Base-by-base conservation (phyloP, 2,888 invertebrate genomes). In the Pachliopta kotzebuea region DNA sequence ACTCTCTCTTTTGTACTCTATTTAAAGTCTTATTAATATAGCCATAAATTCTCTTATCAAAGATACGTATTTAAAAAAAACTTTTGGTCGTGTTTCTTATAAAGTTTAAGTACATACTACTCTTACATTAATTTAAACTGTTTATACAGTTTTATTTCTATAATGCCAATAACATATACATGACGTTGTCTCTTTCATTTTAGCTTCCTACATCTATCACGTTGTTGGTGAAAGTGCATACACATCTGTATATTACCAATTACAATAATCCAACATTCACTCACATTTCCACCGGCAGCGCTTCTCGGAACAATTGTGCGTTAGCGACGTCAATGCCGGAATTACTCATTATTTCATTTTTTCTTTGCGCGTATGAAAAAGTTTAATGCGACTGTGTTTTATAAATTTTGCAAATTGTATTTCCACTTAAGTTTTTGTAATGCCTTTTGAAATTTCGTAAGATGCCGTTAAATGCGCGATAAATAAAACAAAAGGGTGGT, bases 191-290 rank as follows among this genome's bases (percentile, higher is more conserved):
- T 37, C 37, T 20, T n/a, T 56, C 23, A 61, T 50, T 56, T 60
- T 69, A 62, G 69, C 71, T 73, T 75, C 72, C 73, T 73, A 70
- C 72, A 69, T 69, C 67, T 72, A 70, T 69, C 71, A 70, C 72
- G 75, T 74, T 75, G 76, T 72, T 72, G 77, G 83, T 76, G 84
- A 86, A 85, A 85, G 85, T 77, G 71, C 66, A 72, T 72, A 66
- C 69, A 57, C 71, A 75, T 77, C 74, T 72, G 72, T 75, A 54
- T 54, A 54, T 78, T 74, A 76, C 75, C 80, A 84, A 82, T 84
- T 82, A 80, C 71, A 71, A 77, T 78, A 81, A 80, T 80, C 31
- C 58, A 37, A 31, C 29, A 42, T 63, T 68, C 63, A 65, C 61
- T 68, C 52, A 56, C 60, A 66, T 75, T 76, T 76, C 71, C 74